Percentiles rank a stretch among this genome's conserved stretches.
Evolutionary conservation across 37 sponge, comb jelly and placozoan genomes (phyloP).

Genomic region (Dysidea cf. avara): DNA sequence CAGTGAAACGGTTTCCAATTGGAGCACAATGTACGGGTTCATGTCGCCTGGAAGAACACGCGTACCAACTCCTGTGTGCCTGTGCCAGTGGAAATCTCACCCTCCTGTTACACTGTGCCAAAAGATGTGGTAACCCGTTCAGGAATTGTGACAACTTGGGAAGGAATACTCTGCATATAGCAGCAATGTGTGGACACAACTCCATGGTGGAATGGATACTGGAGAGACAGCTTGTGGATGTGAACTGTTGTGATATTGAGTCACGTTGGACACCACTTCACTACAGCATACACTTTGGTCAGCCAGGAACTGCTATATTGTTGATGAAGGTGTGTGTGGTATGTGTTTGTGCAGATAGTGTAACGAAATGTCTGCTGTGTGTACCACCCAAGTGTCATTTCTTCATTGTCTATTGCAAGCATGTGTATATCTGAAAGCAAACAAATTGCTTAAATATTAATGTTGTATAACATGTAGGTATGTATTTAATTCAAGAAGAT

Average conservation of each 20-base stretch:
- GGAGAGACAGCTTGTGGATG: constrained; percentile 10
- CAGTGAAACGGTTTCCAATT: no score
- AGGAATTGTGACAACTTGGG: constrained; percentile 34
- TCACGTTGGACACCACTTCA: constrained; percentile 74
- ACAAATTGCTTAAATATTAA: constrained; percentile 2
- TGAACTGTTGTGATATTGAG: constrained; percentile 43
- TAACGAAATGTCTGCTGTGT: no score
- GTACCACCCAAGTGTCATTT: no score
- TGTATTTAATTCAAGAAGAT: background rate
- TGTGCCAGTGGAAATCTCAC: constrained; percentile 53
- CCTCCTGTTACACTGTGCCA: constrained; percentile 50
- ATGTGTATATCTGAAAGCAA: no score
- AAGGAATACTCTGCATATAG: constrained; percentile 65
- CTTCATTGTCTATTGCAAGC: no score
- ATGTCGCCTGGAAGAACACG: constrained; percentile 41
- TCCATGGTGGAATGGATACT: constrained; percentile 55
- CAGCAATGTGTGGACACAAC: constrained; percentile 53
- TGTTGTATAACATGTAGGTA: constrained; percentile 30
- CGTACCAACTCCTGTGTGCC: constrained; percentile 10
- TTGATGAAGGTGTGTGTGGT: constrained; percentile 47
- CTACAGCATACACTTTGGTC: constrained; percentile 64
- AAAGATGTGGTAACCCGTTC: constrained; percentile 59
- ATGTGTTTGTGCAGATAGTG: background rate
- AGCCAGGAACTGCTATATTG: constrained; percentile 36
- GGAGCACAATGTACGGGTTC: constrained; percentile 61